Conservation (phyloP, 2,113 vertebrate genomes). For the Protobothrops flavoviridis region DNA sequence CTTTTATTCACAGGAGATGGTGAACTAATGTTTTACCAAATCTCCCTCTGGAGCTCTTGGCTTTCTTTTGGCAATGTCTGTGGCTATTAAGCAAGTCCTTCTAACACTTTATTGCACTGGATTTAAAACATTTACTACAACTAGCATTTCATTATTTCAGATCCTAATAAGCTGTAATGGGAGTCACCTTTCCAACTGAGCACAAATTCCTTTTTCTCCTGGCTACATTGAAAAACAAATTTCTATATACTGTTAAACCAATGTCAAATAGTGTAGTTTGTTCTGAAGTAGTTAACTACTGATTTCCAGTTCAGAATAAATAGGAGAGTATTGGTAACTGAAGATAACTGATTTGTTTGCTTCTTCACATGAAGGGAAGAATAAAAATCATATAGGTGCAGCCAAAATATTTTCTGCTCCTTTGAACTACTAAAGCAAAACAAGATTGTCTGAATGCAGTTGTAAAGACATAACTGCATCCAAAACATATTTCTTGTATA, state of each 20-base stretch:
- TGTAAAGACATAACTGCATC: neutral
- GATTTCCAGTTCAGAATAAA: neutral
- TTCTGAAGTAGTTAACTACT: neutral
- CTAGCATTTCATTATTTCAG: neutral
- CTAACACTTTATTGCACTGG: slow-evolving; percentile 1
- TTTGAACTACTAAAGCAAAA: neutral
- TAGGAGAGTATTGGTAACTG: neutral
- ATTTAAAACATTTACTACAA: neutral
- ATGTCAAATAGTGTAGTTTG: neutral
- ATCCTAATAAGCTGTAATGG: neutral
- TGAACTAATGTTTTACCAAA: neutral
- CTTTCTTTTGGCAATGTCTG: neutral
- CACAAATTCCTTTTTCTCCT: neutral
- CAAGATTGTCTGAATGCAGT: neutral
- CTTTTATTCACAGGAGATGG: neutral
- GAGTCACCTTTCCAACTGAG: neutral
- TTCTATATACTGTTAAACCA: neutral
- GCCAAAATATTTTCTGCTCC: neutral
- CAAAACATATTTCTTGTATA: neutral
- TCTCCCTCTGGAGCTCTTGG: slow-evolving; percentile 20
- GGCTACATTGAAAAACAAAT: neutral
- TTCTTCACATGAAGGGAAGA: neutral
- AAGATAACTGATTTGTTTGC: neutral
- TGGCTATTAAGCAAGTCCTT: slow-evolving; percentile 8
- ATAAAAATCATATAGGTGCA: neutral